Evolutionary conservation across 2,113 vertebrate species (phyloP).

Genomic region (Phrynocephalus versicolor): DNA sequence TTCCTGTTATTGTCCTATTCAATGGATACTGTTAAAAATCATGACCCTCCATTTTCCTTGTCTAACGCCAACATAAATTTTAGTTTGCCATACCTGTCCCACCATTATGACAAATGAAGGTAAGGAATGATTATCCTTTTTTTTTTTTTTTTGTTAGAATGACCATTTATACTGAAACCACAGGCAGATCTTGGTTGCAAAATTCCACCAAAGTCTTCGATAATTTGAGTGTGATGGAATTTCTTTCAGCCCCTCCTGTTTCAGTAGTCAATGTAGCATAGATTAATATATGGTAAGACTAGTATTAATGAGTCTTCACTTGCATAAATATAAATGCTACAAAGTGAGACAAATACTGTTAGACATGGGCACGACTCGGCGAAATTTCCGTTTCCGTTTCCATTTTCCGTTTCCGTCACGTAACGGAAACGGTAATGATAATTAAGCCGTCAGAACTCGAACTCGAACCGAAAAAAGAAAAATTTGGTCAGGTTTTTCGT

Average conservation of each 20-base stretch:
- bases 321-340: background rate
- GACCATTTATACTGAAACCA: background rate
- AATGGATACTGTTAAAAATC: no score
- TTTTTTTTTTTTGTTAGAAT: constrained; percentile 24
- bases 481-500: no score
- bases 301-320: background rate
- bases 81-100: no score
- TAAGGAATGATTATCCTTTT: constrained; percentile 16
- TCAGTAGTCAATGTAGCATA: background rate
- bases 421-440: no score
- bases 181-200: constrained; percentile 4
- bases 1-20: no score
- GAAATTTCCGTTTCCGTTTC: no score
- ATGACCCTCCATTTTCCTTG: background rate
- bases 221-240: constrained; percentile 8
- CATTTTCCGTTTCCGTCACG: no score
- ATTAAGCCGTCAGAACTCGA: no score
- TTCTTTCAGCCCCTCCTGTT: background rate
- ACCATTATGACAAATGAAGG: background rate
- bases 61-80: background rate
- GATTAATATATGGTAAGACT: background rate
- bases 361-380: no score
- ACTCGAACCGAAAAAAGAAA: no score
- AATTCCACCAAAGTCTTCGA: background rate
- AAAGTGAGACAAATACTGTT: constrained; percentile 9